phyloP scores from a whole-genome alignment of 2,113 vertebrate genomes.

The Columba janthina region DNA sequence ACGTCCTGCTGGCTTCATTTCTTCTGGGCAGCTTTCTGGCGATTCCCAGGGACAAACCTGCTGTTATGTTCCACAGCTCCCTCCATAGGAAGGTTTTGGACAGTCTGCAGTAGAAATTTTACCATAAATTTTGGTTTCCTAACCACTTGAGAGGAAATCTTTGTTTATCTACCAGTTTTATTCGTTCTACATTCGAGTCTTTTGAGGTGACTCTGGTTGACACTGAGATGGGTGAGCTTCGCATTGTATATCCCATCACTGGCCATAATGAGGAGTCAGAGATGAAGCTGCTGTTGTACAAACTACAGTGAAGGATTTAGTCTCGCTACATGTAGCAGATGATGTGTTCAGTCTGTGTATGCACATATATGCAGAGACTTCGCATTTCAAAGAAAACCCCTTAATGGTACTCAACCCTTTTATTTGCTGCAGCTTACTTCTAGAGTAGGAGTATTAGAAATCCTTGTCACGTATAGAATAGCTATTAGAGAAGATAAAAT shows the following conservation, averaged over 20 bases:
- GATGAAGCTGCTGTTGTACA: not conserved
- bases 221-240: not conserved
- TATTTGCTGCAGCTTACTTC: not conserved
- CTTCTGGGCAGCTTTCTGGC: not conserved
- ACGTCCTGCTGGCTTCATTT: not conserved
- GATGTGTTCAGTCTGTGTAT: not conserved
- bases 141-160: not conserved
- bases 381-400: not conserved
- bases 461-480: not conserved
- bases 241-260: accelerated
- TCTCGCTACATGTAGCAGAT: not conserved
- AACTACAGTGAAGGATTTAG: not conserved
- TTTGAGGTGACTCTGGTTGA: not conserved
- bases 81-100: not conserved
- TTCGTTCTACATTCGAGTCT: not conserved
- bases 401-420: not conserved
- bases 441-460: not conserved
- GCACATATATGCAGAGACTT: not conserved
- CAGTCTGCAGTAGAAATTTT: not conserved
- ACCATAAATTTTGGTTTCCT: not conserved
- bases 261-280: not conserved
- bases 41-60: not conserved
- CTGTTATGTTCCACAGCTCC: not conserved
- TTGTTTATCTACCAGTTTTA: not conserved
- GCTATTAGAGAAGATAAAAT: not conserved